Evolutionary conservation across 2,113 vertebrate species (phyloP), one percentile per base, ranked within the genome.

Genomic region (Pipra filicauda): DNA sequence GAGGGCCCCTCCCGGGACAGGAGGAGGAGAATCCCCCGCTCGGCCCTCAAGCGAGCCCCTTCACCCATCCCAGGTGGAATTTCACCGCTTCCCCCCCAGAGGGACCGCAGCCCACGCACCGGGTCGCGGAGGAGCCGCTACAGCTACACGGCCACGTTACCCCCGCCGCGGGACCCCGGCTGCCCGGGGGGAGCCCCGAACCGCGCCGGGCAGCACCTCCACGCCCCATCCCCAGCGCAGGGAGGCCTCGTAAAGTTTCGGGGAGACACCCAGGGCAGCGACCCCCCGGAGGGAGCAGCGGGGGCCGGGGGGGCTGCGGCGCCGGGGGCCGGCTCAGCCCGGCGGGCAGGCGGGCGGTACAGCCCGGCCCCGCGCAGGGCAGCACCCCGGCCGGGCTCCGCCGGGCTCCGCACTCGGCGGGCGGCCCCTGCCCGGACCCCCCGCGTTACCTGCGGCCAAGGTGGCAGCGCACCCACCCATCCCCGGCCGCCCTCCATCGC

Each of bases 201-300:
- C 22, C 28, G 2, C 49, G 17, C 44, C 55, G 30, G 7, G 65
- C 82, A 20, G 61, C 41, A 3, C 39, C 52, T 21, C 59, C 39
- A 6, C 37, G 0, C 18, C 46, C 37, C 35, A 11, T 1, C 22
- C 6, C 57, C 7, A 2, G 31, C 46, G 15, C 7, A 15, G 28
- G 22, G 19, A 21, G 24, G 4, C 5, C 59, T 58, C 58, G 55
- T 4, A 26, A 94, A 96, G 76, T 89, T 88, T 26, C 8, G 35
- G 76, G 66, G 51, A 24, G 12, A 64, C 6, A 11, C 2, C 26
- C 3, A 51, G 51, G 12, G 62, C 92, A 41, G 71, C 39, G 61
- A 84, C 57, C 65, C 95, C 89, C 33, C 0, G 48, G 22, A 69
- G 31, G n/a, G 48, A 41, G 77, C 85, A 6, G 81, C 27, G 22